Percentiles rank a stretch among this genome's conserved stretches.
Conservation (phyloP, 2,113 vertebrate genomes). For the Brienomyrus longianalis region DNA sequence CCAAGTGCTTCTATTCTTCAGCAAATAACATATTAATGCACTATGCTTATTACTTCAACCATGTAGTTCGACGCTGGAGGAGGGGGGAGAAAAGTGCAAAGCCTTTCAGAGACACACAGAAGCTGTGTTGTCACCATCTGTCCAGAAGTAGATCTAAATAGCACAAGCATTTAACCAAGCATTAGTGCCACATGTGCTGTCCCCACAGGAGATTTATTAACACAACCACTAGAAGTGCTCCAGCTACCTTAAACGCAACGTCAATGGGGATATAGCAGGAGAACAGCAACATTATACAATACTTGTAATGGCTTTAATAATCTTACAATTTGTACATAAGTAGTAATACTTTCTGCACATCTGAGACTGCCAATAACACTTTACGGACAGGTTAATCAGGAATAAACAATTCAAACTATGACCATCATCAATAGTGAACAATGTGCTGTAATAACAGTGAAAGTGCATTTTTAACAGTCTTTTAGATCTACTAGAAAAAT, state of each 20-base stretch:
- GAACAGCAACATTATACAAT: not conserved
- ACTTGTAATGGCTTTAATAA: not conserved
- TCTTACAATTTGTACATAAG: not conserved
- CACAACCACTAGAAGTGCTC: slow-evolving; percentile 2
- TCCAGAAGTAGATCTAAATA: slow-evolving; percentile 45
- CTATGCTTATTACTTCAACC: not conserved
- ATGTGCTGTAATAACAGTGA: not conserved
- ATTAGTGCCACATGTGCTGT: slow-evolving; percentile 33
- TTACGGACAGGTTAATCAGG: not conserved
- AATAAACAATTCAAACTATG: not conserved
- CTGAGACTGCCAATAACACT: not conserved
- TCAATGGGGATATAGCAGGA: not conserved
- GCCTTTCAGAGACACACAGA: slow-evolving; percentile 1
- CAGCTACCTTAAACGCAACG: slow-evolving; percentile 2
- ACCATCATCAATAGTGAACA: not conserved
- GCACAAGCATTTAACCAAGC: slow-evolving; percentile 41
- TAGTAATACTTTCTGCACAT: not conserved
- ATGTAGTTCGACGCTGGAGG: not conserved
- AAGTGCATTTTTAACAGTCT: not conserved
- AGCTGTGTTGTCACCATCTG: slow-evolving; percentile 42
- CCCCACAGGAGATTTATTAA: slow-evolving; percentile 23
- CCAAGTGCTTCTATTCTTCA: not conserved
- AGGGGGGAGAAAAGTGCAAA: not conserved
- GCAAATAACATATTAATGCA: not conserved
- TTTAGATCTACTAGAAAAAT: not conserved